Conservation (phyloP, 2,888 invertebrate genomes). For the Euspilapteryx auroguttella region DNA sequence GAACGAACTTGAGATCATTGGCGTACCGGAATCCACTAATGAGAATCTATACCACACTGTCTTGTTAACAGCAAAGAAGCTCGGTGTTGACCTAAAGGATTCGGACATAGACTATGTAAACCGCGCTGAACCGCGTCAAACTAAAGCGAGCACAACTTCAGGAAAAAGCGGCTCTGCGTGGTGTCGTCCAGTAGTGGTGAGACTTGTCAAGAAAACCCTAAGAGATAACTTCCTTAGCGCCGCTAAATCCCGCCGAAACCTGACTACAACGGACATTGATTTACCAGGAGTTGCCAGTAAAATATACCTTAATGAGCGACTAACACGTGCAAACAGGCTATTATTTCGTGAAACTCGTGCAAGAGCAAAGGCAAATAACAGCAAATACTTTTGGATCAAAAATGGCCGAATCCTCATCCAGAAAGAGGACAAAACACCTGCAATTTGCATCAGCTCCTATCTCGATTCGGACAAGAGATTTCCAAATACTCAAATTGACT, state of each 20-base stretch:
- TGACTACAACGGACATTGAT: background rate
- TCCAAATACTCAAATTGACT: too few species aligned
- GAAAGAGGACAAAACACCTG: too few species aligned
- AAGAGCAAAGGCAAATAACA: too few species aligned
- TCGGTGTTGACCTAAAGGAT: background rate
- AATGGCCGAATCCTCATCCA: too few species aligned
- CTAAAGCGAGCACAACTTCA: background rate
- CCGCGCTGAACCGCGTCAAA: background rate
- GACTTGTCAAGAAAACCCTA: background rate
- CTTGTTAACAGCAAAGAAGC: background rate
- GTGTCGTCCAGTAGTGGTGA: background rate
- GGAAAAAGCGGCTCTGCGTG: background rate
- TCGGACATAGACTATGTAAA: background rate
- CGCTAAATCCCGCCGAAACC: background rate
- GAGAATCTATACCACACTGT: background rate
- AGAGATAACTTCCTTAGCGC: background rate
- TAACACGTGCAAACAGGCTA: background rate
- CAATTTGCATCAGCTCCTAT: too few species aligned
- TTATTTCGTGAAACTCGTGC: constrained; percentile 2
- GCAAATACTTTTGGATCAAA: too few species aligned
- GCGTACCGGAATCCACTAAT: too few species aligned
- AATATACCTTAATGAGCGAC: background rate
- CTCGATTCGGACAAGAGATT: too few species aligned
- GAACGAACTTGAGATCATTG: too few species aligned
- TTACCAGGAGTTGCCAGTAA: background rate